Base-by-base conservation (phyloP, 2,888 invertebrate species). In the Drosophila kambysellisi region DNA sequence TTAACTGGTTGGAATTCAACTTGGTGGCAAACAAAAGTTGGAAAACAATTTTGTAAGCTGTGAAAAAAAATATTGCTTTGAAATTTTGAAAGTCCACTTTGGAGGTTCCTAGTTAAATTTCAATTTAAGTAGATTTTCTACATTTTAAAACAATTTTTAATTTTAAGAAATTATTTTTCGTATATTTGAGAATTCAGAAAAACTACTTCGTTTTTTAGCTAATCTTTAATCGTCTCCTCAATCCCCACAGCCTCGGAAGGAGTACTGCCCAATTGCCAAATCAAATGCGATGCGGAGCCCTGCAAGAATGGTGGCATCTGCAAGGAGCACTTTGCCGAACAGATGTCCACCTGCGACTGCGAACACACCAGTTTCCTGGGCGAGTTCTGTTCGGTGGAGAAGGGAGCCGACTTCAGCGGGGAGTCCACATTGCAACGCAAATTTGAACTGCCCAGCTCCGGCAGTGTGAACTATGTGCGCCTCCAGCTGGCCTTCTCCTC, bases 331-430 rank as follows among this genome's bases (percentile, higher is more conserved):
- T 98, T 98, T 92, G 95, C 96, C 17, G 96, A 96, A 74, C 97
- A 97, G 85, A 96, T 96, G 77, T 97, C 97, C 80, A 96, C 96
- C 12, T 98, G 98, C 90, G 96, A 98, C 80, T 98, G 98, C 83
- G 97, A 97, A 83, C 95, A 96, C 73, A 98, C 98, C 0, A 98
- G 98, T 67, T 98, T 98, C 91, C 96, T 97, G 81, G 98, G 98
- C 17, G 97, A 97, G 83, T 95, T 96, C 86, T 98, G 98, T 90
- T 96, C 96, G 80, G 97, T 97, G 93, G 97, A 98, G 92, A 97
- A 97, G 91, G 98, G 97, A 0, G 98, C 97, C 0, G 97, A 97
- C 88, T 98, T 98, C 82, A 96, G 96, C 81, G 98, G 98, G 0
- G 97, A 97, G 90, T 97, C 97, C 25, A 96, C 96, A 72, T 92